A percentile compares a stretch with the other conserved stretches of the same genome.
Conservation (phyloP, 2,113 vertebrate genomes). For the Cryptotis parvus region DNA sequence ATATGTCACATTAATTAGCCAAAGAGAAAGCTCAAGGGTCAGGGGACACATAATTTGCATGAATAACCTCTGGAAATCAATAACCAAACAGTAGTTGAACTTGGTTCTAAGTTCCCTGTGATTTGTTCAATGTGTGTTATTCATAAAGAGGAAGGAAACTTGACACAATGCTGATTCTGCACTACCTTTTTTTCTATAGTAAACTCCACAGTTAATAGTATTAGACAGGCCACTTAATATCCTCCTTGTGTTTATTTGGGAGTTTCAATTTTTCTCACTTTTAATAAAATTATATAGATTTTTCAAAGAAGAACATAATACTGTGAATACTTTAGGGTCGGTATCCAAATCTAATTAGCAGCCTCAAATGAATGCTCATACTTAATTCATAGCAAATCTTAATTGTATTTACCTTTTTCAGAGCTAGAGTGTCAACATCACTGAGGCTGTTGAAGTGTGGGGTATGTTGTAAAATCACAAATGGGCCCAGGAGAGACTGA, state of each 20-base stretch:
- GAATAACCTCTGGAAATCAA: too few relatives aligned
- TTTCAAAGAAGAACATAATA: slow-evolving; percentile 26
- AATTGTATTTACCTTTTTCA: slow-evolving; percentile 1
- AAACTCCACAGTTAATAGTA: slow-evolving; percentile 15
- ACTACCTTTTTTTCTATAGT: not conserved
- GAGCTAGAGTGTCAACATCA: not conserved
- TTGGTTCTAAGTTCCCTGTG: slow-evolving; percentile 10
- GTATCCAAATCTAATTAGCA: slow-evolving; percentile 50
- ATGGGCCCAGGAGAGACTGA: not conserved
- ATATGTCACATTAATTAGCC: not conserved
- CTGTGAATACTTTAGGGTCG: not conserved
- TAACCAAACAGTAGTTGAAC: not conserved
- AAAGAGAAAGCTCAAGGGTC: too few relatives aligned
- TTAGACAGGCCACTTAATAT: slow-evolving; percentile 53
- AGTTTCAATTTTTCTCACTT: slow-evolving; percentile 55
- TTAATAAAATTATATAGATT: slow-evolving; percentile 66
- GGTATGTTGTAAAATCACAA: slow-evolving; percentile 11
- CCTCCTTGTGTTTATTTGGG: slow-evolving; percentile 19
- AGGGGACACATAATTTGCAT: too few relatives aligned
- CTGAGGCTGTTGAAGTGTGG: not conserved
- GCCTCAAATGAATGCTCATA: not conserved
- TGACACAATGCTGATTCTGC: not conserved
- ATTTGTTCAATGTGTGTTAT: not conserved
- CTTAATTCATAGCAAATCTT: not conserved
- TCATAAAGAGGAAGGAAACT: not conserved